These are phyloP conservation scores for Phragmatobia fuliginosa DNA, from an alignment of 2,888 invertebrate genomes.

Conservation along the genomic window DNA sequence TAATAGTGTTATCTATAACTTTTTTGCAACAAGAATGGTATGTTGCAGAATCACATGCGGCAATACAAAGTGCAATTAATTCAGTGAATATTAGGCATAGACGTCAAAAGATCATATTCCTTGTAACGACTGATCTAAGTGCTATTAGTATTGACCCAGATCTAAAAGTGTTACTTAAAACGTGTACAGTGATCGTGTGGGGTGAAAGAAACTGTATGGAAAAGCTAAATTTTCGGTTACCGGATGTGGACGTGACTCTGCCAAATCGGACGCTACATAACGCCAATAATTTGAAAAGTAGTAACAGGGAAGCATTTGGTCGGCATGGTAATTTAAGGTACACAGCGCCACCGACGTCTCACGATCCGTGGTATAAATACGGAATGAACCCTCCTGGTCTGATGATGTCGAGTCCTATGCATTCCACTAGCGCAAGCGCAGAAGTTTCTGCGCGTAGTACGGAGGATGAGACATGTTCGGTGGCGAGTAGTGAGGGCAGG, in stretches of 20 bases:
- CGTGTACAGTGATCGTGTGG: slow-evolving; percentile 92
- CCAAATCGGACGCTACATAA: slow-evolving; percentile 87
- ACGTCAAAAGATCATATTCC: slow-evolving; percentile 86
- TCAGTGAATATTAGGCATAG: slow-evolving; percentile 89
- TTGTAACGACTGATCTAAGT: slow-evolving; percentile 85
- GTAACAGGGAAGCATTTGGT: slow-evolving; percentile 80
- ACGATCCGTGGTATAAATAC: slow-evolving; percentile 85
- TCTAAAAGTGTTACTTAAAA: slow-evolving; percentile 90
- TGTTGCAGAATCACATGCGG: slow-evolving; percentile 92
- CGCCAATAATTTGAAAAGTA: slow-evolving; percentile 81
- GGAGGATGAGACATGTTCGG: slow-evolving; percentile 88
- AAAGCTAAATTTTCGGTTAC: slow-evolving; percentile 93
- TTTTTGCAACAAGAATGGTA: slow-evolving; percentile 95
- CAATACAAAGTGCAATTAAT: slow-evolving; percentile 90
- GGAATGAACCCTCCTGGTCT: slow-evolving; percentile 83
- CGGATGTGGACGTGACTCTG: slow-evolving; percentile 89
- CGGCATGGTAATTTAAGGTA: slow-evolving; percentile 84
- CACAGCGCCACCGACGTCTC: slow-evolving; percentile 83
- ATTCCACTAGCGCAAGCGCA: slow-evolving; percentile 86
- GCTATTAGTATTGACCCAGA: slow-evolving; percentile 91
- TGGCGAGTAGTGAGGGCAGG: slow-evolving; percentile 86
- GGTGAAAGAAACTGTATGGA: slow-evolving; percentile 96
- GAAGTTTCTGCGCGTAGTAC: slow-evolving; percentile 88
- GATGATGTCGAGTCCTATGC: slow-evolving; percentile 88
- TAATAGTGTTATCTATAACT: slow-evolving; percentile 93